phyloP scores from a whole-genome alignment of 2,797 vertebrate genomes.

The Masticophis lateralis region DNA sequence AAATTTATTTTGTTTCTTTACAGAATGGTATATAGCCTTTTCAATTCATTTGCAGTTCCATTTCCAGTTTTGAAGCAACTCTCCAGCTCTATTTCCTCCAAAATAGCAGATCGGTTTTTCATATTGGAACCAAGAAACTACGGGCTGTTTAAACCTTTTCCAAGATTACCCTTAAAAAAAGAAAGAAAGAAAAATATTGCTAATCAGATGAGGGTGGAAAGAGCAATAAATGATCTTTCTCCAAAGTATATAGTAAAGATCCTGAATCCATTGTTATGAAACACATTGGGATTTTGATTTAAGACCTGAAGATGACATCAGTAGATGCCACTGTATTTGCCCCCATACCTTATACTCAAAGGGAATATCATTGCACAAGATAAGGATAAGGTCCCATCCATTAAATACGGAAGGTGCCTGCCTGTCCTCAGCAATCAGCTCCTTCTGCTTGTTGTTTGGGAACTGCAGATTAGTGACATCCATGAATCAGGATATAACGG shows the following conservation, averaged over 20 bases:
- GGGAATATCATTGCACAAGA: not conserved
- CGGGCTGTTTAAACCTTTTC: not conserved
- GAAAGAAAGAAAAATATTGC: not conserved
- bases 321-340: not conserved
- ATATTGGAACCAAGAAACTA: not conserved
- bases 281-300: not conserved
- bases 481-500: not conserved
- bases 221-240: not conserved
- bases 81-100: not conserved
- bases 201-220: not conserved
- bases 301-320: not conserved
- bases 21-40: too few species aligned
- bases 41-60: not conserved
- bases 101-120: not conserved
- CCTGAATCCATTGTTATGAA: not conserved
- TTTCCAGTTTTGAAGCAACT: not conserved
- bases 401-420: not conserved
- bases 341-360: not conserved
- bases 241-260: too few species aligned
- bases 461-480: not conserved
- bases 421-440: not conserved
- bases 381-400: not conserved
- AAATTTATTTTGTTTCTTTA: not conserved
- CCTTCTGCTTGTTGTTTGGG: not conserved
- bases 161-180: conserved; percentile 62